A percentile compares a stretch with the other conserved stretches of the same genome.
Conservation (phyloP, 2,113 vertebrate species). For the Daboia siamensis region DNA sequence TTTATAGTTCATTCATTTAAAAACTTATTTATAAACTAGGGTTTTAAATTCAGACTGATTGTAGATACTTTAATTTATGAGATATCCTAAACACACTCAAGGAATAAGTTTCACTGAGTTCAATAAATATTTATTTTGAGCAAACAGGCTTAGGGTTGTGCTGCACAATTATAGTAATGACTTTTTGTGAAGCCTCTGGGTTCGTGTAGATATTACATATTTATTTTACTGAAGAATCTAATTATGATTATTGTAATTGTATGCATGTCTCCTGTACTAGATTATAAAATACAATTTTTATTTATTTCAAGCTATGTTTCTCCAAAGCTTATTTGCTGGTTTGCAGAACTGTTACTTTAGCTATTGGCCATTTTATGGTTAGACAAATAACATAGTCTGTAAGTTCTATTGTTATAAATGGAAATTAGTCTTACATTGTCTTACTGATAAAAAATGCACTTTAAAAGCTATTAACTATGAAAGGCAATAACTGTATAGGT, state of each 20-base stretch:
- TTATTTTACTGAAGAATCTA: not conserved
- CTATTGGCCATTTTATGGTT: not conserved
- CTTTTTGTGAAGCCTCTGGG: not conserved
- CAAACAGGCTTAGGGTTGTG: not conserved
- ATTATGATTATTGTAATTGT: constrained; percentile 6
- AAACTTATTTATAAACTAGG: constrained; percentile 60
- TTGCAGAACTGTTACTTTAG: constrained; percentile 4
- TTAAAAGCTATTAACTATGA: not conserved
- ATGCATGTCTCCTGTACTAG: constrained; percentile 12
- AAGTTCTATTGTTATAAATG: not conserved
- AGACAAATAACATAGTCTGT: not conserved
- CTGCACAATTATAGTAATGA: constrained; percentile 10
- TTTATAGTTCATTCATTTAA: constrained; percentile 42
- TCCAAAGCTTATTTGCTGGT: not conserved
- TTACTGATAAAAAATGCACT: not conserved
- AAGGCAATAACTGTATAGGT: not conserved
- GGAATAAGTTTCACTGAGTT: not conserved
- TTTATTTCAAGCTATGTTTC: constrained; percentile 19
- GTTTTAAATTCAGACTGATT: constrained; percentile 46
- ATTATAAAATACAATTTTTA: constrained; percentile 9
- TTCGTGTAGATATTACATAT: constrained; percentile 8
- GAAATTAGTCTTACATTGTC: not conserved
- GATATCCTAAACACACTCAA: constrained; percentile 19
- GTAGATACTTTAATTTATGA: constrained; percentile 7
- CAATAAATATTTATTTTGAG: not conserved